Base-by-base conservation (phyloP, 2,797 vertebrate species). In the Delichon dasypus region DNA sequence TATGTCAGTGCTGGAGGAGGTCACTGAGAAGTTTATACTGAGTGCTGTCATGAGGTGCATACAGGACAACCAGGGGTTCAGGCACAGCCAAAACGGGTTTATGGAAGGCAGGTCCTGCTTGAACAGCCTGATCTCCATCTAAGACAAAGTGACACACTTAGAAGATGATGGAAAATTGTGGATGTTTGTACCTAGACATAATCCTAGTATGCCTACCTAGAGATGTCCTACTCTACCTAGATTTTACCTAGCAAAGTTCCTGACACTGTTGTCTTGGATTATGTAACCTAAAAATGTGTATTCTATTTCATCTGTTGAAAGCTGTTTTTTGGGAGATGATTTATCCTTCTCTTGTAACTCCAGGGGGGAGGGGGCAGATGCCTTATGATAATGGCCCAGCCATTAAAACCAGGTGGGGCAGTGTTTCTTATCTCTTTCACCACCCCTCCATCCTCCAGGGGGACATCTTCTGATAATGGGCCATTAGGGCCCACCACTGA, bases 1-100 rank as follows among this genome's bases (percentile, higher is more conserved):
- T 32, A 10, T 1, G 3, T 27, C 13, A 7, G 32, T 18, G 25
- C 50, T 14, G 16, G 16, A 9, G 11, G 20, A 62, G 16, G 44
- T 44, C 27, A n/a, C 14, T 11, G 13, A 61, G 34, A 15, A 42
- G 5, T 55, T 62, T 13, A 16, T 75, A 16, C 22, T 44, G 16
- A 15, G 16, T 44, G 32, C 40, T 2, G 5, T 29, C 42, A 29
- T 13, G 11, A 1, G 5, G 36, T 7, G 5, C 9, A 6, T 15
- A 6, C 5, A 38, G 48, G 27, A n/a, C 9, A 75, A 14, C 11
- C 22, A 48, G 26, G 4, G 10, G 5, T 10, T 61, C 62, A 54
- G 18, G 34, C 30, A 48, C 3, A 54, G 30, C 32, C 54, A 61
- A 53, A 58, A 48, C 2, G 5, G 5, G 13, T 68, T 68, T 61